Conservation (phyloP, 2,888 invertebrate species). For the Diarsia rubi region DNA sequence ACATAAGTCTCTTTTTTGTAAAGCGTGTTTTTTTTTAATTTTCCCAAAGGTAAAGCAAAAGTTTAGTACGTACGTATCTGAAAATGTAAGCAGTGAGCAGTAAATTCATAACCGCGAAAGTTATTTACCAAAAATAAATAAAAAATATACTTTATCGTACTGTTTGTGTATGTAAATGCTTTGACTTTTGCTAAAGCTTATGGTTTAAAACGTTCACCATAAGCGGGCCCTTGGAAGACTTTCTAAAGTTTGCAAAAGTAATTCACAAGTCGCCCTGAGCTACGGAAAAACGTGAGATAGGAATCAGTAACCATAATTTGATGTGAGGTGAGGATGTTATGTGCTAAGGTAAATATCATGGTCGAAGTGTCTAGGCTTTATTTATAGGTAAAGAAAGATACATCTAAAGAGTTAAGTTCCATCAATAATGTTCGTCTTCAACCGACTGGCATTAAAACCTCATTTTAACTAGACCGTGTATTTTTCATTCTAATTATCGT, state of each 20-base stretch:
- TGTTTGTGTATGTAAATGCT: constrained; percentile 28
- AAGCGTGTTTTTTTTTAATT: too few relatives aligned
- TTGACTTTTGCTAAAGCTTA: constrained; percentile 7
- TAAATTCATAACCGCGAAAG: neutral
- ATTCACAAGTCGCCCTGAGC: constrained; percentile 58
- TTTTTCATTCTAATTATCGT: constrained; percentile 34
- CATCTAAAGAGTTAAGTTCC: neutral
- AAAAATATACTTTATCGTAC: neutral
- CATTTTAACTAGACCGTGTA: neutral
- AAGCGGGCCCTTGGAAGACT: constrained; percentile 44
- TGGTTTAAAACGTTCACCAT: constrained; percentile 33
- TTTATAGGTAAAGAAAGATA: neutral
- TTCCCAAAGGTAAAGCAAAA: neutral
- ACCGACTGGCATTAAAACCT: too few relatives aligned
- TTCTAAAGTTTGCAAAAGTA: constrained; percentile 60
- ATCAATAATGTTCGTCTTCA: neutral
- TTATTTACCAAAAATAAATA: constrained; percentile 18
- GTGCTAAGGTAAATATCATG: neutral
- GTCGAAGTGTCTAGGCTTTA: constrained; percentile 1
- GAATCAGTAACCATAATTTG: constrained; percentile 49
- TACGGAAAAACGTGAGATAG: constrained; percentile 55
- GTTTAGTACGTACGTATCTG: neutral
- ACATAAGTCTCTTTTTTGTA: neutral
- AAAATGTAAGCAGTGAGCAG: constrained; percentile 8
- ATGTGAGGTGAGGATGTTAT: constrained; percentile 28